Evolutionary conservation across 2,797 vertebrate genomes (phyloP).

Genomic region (Chelmon rostratus): DNA sequence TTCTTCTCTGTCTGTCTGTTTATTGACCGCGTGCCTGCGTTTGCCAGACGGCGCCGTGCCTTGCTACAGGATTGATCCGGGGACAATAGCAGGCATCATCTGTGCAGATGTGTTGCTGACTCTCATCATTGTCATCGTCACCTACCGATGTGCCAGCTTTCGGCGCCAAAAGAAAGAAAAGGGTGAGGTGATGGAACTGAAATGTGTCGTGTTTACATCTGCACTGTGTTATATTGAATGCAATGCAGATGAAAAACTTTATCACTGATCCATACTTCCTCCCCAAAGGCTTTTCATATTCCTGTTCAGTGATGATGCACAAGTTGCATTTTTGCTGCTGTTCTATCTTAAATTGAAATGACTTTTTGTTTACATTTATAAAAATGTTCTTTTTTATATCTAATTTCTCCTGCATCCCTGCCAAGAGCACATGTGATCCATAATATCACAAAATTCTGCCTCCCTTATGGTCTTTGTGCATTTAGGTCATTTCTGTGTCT

Average conservation of each 20-base stretch:
- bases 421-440: not conserved
- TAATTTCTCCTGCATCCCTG: not conserved
- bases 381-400: not conserved
- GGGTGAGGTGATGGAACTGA: constrained; percentile 57
- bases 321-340: not conserved
- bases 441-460: not conserved
- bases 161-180: constrained; percentile 68
- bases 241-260: not conserved
- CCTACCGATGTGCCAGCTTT: constrained; percentile 79
- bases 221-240: not conserved
- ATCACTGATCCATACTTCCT: too few species aligned
- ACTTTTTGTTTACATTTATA: not conserved
- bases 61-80: constrained; percentile 82
- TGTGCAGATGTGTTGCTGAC: constrained; percentile 82
- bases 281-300: not conserved
- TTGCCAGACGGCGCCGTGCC: constrained; percentile 54
- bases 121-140: constrained; percentile 75
- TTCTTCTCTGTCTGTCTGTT: constrained; percentile 24
- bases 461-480: not conserved
- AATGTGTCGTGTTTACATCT: not conserved
- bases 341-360: not conserved
- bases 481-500: not conserved
- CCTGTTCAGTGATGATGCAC: not conserved
- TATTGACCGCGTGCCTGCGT: constrained; percentile 24
- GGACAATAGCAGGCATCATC: constrained; percentile 77